Conservation (phyloP, 1,140 invertebrate species). For the Drosophila subpulchrella region DNA sequence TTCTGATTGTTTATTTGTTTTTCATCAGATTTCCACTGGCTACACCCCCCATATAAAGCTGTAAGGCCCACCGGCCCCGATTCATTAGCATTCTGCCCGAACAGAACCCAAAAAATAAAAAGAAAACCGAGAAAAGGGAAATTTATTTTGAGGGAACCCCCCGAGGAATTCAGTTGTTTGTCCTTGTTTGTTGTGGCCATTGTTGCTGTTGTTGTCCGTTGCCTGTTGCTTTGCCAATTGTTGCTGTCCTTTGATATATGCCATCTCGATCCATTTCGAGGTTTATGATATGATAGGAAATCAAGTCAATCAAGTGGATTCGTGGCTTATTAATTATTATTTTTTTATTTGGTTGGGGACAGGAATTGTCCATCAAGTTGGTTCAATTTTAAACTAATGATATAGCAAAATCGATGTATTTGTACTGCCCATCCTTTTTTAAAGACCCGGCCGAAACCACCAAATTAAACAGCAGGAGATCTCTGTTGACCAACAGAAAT, state of each 20-base stretch:
- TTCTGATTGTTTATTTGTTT: slow-evolving; percentile 70
- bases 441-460: neutral
- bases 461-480: neutral
- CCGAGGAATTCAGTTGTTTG: slow-evolving; percentile 50
- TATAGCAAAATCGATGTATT: no score
- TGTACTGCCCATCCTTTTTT: neutral
- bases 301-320: no score
- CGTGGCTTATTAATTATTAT: no score
- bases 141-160: slow-evolving; percentile 28
- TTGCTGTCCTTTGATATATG: slow-evolving; percentile 12
- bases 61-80: slow-evolving; percentile 16
- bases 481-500: neutral
- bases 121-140: neutral
- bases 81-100: slow-evolving; percentile 66
- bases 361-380: no score
- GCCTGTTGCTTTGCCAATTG: slow-evolving; percentile 27
- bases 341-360: no score
- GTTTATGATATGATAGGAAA: neutral
- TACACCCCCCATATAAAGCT: slow-evolving; percentile 1
- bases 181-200: slow-evolving; percentile 43
- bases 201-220: slow-evolving; percentile 15
- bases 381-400: no score
- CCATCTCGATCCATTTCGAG: neutral
- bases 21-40: slow-evolving; percentile 59
- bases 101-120: slow-evolving; percentile 4